Conservation (phyloP, 2,888 invertebrate species). For the Aphidius colemani region DNA sequence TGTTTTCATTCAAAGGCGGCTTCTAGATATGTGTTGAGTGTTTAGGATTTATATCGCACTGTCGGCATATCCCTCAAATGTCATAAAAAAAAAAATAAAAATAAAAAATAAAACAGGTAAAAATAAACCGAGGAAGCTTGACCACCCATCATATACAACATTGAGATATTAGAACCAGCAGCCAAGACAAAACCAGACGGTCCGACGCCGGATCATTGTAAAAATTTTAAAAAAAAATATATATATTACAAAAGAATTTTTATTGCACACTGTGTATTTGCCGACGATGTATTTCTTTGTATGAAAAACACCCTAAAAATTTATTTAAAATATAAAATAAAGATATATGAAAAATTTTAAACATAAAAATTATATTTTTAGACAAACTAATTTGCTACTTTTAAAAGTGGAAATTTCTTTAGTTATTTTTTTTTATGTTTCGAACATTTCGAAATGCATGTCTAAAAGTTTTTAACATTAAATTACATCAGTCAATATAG, state of each 20-base stretch:
- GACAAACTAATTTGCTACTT: constrained; percentile 9
- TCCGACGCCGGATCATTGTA: constrained; percentile 40
- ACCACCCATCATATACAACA: constrained; percentile 41
- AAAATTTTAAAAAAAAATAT: constrained; percentile 46
- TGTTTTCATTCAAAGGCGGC: constrained; percentile 3
- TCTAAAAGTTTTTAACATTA: constrained; percentile 27
- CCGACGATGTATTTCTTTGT: constrained; percentile 6
- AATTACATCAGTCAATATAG: constrained; percentile 33
- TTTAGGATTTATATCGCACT: constrained; percentile 22
- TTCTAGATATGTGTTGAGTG: constrained; percentile 10
- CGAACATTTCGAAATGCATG: background rate
- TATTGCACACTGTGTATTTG: constrained; percentile 34
- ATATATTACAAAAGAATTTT: constrained; percentile 53
- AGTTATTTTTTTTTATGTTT: background rate
- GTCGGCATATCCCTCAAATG: constrained; percentile 40
- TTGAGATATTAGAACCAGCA: constrained; percentile 27
- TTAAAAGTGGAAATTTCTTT: background rate
- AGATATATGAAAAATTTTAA: background rate
- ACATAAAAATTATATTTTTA: constrained; percentile 13
- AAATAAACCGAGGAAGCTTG: constrained; percentile 33
- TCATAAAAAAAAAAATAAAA: constrained; percentile 27
- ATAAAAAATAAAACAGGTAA: background rate
- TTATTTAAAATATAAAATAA: background rate
- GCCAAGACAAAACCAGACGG: constrained; percentile 28
- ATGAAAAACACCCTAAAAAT: too few species aligned